phyloP scores from a whole-genome alignment of 2,113 vertebrate species.

The Daboia siamensis region DNA sequence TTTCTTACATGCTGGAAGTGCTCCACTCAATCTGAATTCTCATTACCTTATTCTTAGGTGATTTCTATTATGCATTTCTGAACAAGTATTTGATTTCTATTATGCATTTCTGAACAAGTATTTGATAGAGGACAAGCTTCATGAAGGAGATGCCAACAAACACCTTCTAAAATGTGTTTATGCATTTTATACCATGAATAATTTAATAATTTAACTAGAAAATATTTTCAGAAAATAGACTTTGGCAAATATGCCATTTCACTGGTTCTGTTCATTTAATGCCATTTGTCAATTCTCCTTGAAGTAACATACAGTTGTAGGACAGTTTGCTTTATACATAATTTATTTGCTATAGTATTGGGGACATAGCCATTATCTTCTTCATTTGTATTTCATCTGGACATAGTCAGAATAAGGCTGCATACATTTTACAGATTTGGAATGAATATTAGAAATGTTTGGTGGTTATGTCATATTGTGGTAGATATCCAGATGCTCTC shows the following conservation, averaged over 20 bases:
- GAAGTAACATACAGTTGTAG: conserved; percentile 25
- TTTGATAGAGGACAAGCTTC: conserved; percentile 56
- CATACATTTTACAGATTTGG: conserved; percentile 5
- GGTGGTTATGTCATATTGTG: neutral
- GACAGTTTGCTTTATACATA: conserved; percentile 1
- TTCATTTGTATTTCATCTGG: conserved; percentile 65
- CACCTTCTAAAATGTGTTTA: neutral
- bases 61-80: conserved; percentile 18
- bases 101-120: conserved; percentile 28
- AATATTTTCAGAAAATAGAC: conserved; percentile 39
- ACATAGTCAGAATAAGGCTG: neutral
- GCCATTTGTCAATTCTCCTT: conserved; percentile 42
- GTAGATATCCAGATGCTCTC: neutral
- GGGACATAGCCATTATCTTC: conserved; percentile 24
- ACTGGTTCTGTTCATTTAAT: conserved; percentile 25
- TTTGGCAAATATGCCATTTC: conserved; percentile 37
- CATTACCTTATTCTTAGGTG: neutral
- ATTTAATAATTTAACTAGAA: conserved; percentile 18
- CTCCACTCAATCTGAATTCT: conserved; percentile 20
- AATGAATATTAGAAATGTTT: neutral
- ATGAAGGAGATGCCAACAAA: conserved; percentile 34
- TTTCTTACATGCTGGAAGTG: conserved; percentile 14
- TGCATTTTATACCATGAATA: conserved; percentile 19
- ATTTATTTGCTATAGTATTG: conserved; percentile 39
- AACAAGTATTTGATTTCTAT: conserved; percentile 13